Evolutionary conservation across 2,113 vertebrate genomes (phyloP).

Genomic region (Athene noctua): DNA sequence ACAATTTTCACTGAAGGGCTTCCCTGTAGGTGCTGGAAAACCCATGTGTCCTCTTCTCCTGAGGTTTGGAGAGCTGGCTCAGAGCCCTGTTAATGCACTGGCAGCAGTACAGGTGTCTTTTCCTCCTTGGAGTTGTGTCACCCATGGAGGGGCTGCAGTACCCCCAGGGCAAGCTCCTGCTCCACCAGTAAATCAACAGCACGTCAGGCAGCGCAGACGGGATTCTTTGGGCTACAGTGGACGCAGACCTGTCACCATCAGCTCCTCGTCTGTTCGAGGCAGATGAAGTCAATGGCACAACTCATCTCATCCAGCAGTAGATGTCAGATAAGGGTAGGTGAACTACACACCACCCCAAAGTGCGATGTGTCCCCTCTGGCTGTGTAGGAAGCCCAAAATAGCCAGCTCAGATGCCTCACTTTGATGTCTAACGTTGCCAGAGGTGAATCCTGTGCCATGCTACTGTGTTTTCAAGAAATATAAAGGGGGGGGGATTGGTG

Average conservation of each 20-base stretch:
- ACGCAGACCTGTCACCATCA: rapidly evolving
- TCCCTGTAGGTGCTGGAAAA: background rate
- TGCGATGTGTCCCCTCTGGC: background rate
- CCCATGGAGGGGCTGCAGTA: background rate
- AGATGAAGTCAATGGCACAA: background rate
- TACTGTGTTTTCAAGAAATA: background rate
- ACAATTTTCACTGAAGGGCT: background rate
- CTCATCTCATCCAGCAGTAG: background rate
- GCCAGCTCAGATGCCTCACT: background rate
- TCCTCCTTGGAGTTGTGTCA: background rate
- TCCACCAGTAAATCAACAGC: background rate
- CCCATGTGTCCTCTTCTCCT: background rate
- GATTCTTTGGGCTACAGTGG: rapidly evolving
- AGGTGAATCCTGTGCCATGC: background rate
- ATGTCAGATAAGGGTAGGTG: background rate
- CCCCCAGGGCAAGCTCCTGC: background rate
- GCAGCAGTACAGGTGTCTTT: background rate
- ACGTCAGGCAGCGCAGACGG: rapidly evolving
- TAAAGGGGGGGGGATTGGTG: background rate
- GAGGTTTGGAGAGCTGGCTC: background rate
- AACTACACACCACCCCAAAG: background rate
- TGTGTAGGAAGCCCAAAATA: background rate
- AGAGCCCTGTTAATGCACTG: background rate
- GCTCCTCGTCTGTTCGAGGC: rapidly evolving
- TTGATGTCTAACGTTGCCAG: rapidly evolving